phyloP scores from a whole-genome alignment of 2,797 vertebrate species.

The Oophaga sylvatica region DNA sequence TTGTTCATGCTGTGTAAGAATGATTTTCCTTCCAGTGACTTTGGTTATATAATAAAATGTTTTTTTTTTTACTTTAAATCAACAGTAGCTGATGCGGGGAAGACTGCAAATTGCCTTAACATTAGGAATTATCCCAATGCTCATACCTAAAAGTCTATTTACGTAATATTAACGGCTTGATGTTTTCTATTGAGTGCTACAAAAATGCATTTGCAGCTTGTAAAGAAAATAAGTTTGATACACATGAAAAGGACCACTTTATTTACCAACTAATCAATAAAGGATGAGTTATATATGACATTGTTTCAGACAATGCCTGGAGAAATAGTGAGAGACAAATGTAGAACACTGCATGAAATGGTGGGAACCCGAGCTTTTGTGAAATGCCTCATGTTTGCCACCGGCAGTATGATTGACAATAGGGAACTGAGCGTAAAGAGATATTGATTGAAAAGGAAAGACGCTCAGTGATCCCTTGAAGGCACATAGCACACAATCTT shows the following conservation, averaged over 20 bases:
- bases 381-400: constrained; percentile 54
- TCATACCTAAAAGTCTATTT: constrained; percentile 70
- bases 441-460: constrained; percentile 61
- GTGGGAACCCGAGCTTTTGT: constrained; percentile 48
- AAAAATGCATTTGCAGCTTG: constrained; percentile 68
- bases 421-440: constrained; percentile 60
- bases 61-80: neutral
- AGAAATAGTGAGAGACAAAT: constrained; percentile 70
- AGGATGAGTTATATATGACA: constrained; percentile 69
- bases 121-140: constrained; percentile 68
- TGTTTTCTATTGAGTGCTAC: constrained; percentile 64
- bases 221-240: constrained; percentile 69
- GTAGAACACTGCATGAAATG: constrained; percentile 66
- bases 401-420: constrained; percentile 59
- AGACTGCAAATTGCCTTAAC: constrained; percentile 15
- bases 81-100: neutral
- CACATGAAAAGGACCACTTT: constrained; percentile 71
- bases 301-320: constrained; percentile 71
- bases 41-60: no score
- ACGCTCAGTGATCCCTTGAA: constrained; percentile 59
- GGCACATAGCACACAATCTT: constrained; percentile 53
- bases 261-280: constrained; percentile 72
- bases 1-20: neutral
- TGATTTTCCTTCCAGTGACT: neutral
- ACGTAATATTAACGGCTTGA: constrained; percentile 71